These are phyloP conservation scores for Hypercompe scribonia DNA, from an alignment of 2,888 invertebrate species.

Conservation along the genomic window DNA sequence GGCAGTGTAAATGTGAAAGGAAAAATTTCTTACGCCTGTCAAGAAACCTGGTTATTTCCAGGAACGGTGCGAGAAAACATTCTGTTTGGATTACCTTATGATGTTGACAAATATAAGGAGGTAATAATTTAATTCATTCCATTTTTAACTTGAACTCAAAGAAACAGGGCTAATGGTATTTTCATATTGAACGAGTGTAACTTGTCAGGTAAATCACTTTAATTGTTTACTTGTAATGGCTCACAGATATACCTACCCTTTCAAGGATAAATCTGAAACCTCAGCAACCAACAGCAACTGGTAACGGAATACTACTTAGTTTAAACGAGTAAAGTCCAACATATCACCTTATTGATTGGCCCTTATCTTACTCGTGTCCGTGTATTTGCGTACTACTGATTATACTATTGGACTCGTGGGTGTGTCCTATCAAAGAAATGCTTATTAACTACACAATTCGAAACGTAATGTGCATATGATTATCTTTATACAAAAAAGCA, in stretches of 20 bases:
- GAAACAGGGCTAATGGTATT: neutral
- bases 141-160: neutral
- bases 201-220: too few species aligned
- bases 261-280: neutral
- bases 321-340: neutral
- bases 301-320: neutral
- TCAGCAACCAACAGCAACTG: neutral
- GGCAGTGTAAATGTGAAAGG: slow-evolving; percentile 89
- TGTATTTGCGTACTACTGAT: too few species aligned
- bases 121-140: slow-evolving; percentile 50
- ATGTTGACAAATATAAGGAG: slow-evolving; percentile 88
- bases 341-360: neutral
- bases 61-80: slow-evolving; percentile 93
- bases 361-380: too few species aligned
- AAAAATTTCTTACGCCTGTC: slow-evolving; percentile 90
- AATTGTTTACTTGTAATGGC: too few species aligned
- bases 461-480: too few species aligned
- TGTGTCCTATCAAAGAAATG: neutral
- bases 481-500: too few species aligned
- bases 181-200: too few species aligned
- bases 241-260: neutral
- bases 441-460: neutral
- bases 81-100: slow-evolving; percentile 90
- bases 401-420: too few species aligned
- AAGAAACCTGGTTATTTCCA: slow-evolving; percentile 94